A percentile compares a stretch with the other conserved stretches of the same genome.
phyloP scores from a whole-genome alignment of 2,888 invertebrate species.

The Eretmocerus hayati region DNA sequence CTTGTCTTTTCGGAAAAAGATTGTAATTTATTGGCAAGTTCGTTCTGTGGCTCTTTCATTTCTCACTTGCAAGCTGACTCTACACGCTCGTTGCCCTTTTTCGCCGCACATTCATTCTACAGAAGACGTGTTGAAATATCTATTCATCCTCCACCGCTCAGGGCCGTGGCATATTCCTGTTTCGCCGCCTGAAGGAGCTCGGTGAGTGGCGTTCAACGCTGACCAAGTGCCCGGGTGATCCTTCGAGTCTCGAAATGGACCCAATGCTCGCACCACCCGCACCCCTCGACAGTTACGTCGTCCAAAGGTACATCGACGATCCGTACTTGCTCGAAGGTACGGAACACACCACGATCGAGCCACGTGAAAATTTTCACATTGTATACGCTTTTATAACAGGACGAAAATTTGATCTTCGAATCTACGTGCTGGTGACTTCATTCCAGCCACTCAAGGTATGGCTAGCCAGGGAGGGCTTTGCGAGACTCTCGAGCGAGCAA shows the following conservation, averaged over 20 bases:
- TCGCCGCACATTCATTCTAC: too few relatives aligned
- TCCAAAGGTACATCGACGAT: constrained; percentile 54
- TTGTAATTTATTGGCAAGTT: too few relatives aligned
- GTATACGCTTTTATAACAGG: constrained; percentile 33
- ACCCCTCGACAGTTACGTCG: constrained; percentile 46
- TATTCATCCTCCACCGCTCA: constrained; percentile 32
- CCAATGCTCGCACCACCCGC: too few relatives aligned
- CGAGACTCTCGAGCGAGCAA: constrained; percentile 53
- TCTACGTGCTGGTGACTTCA: constrained; percentile 56
- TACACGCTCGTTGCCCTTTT: too few relatives aligned
- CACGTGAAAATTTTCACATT: too few relatives aligned
- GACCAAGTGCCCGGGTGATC: constrained; percentile 14
- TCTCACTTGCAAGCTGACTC: not conserved
- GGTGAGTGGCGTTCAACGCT: constrained; percentile 37
- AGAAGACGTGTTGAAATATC: too few relatives aligned
- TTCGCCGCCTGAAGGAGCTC: constrained; percentile 46
- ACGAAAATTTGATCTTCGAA: constrained; percentile 57
- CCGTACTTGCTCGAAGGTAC: constrained; percentile 55
- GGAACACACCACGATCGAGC: not conserved
- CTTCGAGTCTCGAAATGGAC: constrained; percentile 5
- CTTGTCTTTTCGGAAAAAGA: too few relatives aligned
- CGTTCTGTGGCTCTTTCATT: not conserved
- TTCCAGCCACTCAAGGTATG: constrained; percentile 48
- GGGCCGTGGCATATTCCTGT: constrained; percentile 58
- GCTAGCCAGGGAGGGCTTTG: constrained; percentile 58